Percentiles rank a stretch among this genome's conserved stretches.
Conservation (phyloP, 1,140 invertebrate species). For the Drosophila yakuba region DNA sequence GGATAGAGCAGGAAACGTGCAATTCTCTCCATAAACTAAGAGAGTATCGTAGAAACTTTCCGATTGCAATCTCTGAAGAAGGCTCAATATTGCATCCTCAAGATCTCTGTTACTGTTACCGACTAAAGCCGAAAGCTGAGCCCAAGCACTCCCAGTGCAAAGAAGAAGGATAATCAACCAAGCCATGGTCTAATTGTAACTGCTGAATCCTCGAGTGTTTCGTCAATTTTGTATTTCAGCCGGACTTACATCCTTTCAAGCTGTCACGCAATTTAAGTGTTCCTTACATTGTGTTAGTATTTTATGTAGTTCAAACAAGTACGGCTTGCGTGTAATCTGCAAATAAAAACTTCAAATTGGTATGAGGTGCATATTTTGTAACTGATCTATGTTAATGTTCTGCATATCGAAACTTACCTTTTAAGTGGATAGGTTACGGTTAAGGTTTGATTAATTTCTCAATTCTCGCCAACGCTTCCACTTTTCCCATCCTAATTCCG, state of each 20-base stretch:
- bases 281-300: too few relatives aligned
- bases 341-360: not conserved
- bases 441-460: not conserved
- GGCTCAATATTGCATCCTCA: slow-evolving; percentile 6
- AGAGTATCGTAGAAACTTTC: slow-evolving; percentile 47
- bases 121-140: not conserved
- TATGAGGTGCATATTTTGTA: not conserved
- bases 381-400: too few relatives aligned
- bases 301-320: not conserved
- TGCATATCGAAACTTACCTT: not conserved
- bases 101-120: not conserved
- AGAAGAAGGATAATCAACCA: slow-evolving; percentile 14
- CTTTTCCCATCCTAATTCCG: slow-evolving; percentile 10
- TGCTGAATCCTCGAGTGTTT: not conserved
- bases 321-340: slow-evolving; percentile 1
- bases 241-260: too few relatives aligned
- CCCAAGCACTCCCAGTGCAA: not conserved
- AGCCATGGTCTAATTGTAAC: slow-evolving; percentile 8
- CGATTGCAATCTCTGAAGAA: slow-evolving; percentile 20
- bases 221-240: slow-evolving; percentile 5
- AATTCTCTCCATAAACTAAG: slow-evolving; percentile 32
- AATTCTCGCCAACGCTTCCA: not conserved
- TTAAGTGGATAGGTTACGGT: not conserved
- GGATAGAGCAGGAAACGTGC: slow-evolving; percentile 33
- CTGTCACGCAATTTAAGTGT: too few relatives aligned